These are phyloP conservation scores for Bellardia bayeri DNA, from an alignment of 2,888 invertebrate genomes.

Conservation along the genomic window DNA sequence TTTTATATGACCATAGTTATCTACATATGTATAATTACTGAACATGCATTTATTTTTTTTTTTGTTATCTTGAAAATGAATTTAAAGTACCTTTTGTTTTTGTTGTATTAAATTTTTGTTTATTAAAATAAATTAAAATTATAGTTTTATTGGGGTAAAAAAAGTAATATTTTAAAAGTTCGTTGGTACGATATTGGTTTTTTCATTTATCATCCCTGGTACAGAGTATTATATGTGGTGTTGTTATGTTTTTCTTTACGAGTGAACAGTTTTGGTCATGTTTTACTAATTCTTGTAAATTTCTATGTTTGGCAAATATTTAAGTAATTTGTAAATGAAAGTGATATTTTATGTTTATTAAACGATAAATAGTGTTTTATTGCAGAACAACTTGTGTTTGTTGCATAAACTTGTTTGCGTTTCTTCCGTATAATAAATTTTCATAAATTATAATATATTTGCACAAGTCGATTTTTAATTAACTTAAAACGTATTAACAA, in stretches of 20 bases:
- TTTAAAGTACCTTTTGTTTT: no score
- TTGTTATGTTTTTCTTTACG: slow-evolving; percentile 2
- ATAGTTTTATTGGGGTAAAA: no score
- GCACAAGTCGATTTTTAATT: background rate
- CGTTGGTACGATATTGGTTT: no score
- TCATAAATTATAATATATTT: slow-evolving; percentile 21
- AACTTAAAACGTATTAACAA: background rate
- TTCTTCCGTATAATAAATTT: slow-evolving; percentile 29
- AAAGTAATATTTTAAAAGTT: no score
- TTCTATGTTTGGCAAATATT: background rate
- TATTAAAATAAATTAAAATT: no score
- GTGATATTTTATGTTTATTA: background rate
- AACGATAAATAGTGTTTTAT: background rate
- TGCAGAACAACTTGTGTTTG: background rate
- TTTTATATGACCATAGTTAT: no score
- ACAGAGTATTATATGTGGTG: background rate
- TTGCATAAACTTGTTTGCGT: slow-evolving; percentile 9
- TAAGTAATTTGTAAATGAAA: slow-evolving; percentile 13
- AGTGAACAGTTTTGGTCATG: slow-evolving; percentile 23
- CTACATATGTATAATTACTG: no score
- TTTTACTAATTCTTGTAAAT: background rate
- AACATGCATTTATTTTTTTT: no score
- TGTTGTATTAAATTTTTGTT: no score
- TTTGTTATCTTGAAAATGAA: no score
- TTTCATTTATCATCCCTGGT: no score